Evolutionary conservation across 2,797 vertebrate genomes (phyloP), one percentile per base, ranked within the genome.

Genomic region (Steatocranus sp.): DNA sequence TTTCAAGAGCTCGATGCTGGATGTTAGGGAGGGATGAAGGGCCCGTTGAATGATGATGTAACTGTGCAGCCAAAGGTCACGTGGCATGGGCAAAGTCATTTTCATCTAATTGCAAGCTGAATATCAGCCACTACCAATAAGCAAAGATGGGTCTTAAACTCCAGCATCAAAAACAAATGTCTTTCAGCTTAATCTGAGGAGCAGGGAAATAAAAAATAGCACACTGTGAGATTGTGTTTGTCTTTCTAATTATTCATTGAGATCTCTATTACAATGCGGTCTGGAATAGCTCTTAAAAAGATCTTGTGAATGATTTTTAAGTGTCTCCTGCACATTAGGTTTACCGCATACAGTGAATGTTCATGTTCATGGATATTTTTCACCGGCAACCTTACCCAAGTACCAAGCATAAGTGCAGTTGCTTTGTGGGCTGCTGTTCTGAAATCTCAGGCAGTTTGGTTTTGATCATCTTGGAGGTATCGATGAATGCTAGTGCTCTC

Each of bases 141-240:
- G 23, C 43, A 75, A 46, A 83, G 63, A 74, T 66, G 66, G 63
- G 68, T 78, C 46, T 78, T 83, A 32, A 82, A 70, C 53, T 63
- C 80, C 68, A 25, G 80, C 61, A 25, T 50, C 27, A n/a, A 75
- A 78, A 79, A 86, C 68, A 90, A 88, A 89, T 20, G 12, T 51
- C 81, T 70, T 34, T 78, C 81, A 86, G 83, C 75, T 90, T 85
- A 78, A 89, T 84, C 80, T 85, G 68, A 86, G 82, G 54, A 66
- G 46, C 75, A 88, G 85, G 87, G 34, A 84, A 88, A 90, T 76
- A 85, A 85, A 85, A 93, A 93, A 93, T 86, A 93, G 84, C 76
- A 36, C 43, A 77, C n/a, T 11, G 49, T 50, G 30, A 18, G 27
- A 32, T 58, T 32, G 9, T 32, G 27, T 32, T 58, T 56, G 54